Evolutionary conservation across 2,888 invertebrate genomes (phyloP).

Genomic region (Cacoxenus indagator): DNA sequence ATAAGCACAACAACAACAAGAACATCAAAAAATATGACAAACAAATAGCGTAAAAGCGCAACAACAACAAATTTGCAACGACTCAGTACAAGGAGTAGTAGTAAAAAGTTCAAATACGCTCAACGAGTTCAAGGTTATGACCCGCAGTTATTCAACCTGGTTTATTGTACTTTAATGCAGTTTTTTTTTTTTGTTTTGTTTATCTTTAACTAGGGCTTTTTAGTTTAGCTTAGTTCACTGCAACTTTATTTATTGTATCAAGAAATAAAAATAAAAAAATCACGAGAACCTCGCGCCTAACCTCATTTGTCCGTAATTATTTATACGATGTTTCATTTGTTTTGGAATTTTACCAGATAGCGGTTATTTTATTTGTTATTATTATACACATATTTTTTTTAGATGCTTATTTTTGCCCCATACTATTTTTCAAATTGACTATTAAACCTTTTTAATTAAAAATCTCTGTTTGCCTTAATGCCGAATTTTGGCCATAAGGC

Average conservation of each 20-base stretch:
- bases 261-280: background rate
- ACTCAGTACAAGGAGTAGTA: background rate
- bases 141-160: conserved; percentile 57
- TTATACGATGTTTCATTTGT: conserved; percentile 70
- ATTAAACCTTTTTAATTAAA: too few relatives aligned
- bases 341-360: conserved; percentile 66
- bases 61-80: conserved; percentile 15
- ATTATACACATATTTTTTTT: background rate
- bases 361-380: background rate
- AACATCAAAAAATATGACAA: too few relatives aligned
- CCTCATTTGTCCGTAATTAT: conserved; percentile 59
- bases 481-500: too few relatives aligned
- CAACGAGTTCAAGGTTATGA: conserved; percentile 62
- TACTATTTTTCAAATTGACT: too few relatives aligned
- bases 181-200: conserved; percentile 12
- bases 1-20: conserved; percentile 9
- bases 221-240: background rate
- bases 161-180: conserved; percentile 59
- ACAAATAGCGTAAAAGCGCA: conserved; percentile 29
- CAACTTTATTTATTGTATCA: background rate
- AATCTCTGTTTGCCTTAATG: too few relatives aligned
- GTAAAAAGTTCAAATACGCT: background rate
- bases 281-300: conserved; percentile 34
- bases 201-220: background rate
- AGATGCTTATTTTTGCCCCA: too few relatives aligned